These are phyloP conservation scores for Altica lythri DNA, from an alignment of 2,888 invertebrate genomes.

Conservation along the genomic window DNA sequence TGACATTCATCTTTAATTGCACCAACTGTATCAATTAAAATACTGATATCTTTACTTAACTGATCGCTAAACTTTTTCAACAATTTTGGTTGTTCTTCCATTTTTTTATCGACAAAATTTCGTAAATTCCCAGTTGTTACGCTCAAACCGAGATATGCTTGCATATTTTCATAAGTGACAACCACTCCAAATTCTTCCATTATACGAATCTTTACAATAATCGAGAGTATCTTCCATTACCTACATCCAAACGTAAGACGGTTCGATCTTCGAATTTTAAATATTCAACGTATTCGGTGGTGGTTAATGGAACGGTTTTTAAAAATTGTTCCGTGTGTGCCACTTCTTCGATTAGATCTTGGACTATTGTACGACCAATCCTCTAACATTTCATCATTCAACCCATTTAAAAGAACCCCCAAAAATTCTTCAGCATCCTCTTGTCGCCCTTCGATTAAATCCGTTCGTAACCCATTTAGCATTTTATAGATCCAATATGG, in stretches of 20 bases:
- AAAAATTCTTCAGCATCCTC: conserved; percentile 98
- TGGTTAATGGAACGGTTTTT: conserved; percentile 67
- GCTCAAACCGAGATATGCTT: conserved; percentile 67
- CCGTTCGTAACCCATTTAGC: conserved; percentile 75
- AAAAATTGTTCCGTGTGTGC: conserved; percentile 69
- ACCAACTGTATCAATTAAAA: conserved; percentile 73
- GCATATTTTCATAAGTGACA: conserved; percentile 73
- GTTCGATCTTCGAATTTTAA: conserved; percentile 72
- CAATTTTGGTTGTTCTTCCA: conserved; percentile 71
- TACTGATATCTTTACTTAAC: conserved; percentile 78
- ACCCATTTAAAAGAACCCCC: conserved; percentile 87
- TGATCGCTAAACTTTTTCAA: conserved; percentile 73
- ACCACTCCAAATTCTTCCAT: conserved; percentile 79
- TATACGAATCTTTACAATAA: conserved; percentile 81
- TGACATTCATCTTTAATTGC: conserved; percentile 73
- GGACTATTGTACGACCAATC: conserved; percentile 66
- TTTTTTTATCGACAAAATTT: conserved; percentile 70
- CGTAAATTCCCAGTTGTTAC: conserved; percentile 67
- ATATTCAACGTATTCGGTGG: conserved; percentile 73
- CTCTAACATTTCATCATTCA: conserved; percentile 77
- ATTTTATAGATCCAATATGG: conserved; percentile 86
- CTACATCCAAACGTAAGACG: conserved; percentile 63
- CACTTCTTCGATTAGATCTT: conserved; percentile 62
- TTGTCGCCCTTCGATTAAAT: conserved; percentile 84
- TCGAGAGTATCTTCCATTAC: conserved; percentile 74